A percentile compares a stretch with the other conserved stretches of the same genome.
Evolutionary conservation across 2,888 invertebrate genomes (phyloP).

Genomic region (Stenodera caucasica): DNA sequence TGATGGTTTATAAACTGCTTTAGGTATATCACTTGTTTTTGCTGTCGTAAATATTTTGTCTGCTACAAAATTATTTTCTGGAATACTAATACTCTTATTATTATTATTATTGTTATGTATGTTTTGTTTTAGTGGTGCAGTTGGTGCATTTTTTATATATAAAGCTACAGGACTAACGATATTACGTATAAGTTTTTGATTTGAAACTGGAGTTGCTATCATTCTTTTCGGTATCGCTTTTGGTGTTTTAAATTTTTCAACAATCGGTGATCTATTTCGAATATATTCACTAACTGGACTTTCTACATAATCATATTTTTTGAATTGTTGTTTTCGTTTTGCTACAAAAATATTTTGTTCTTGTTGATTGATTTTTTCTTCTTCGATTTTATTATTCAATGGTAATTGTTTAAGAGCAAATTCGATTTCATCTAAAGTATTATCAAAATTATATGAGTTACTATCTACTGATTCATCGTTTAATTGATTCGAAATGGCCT

Average conservation of each 20-base stretch:
- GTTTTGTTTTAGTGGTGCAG: slow-evolving; percentile 17
- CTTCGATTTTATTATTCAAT: background rate
- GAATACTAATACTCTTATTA: background rate
- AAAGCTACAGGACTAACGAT: slow-evolving; percentile 20
- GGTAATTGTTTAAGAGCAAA: slow-evolving; percentile 17
- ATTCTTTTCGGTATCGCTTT: slow-evolving; percentile 11
- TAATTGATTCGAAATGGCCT: background rate
- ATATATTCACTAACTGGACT: slow-evolving; percentile 26
- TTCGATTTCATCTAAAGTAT: slow-evolving; percentile 31
- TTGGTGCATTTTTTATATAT: slow-evolving; percentile 31
- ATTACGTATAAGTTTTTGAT: no score
- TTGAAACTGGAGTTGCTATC: slow-evolving; percentile 5
- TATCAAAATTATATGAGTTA: slow-evolving; percentile 21
- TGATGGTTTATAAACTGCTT: slow-evolving; percentile 15
- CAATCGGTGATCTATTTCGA: slow-evolving; percentile 9
- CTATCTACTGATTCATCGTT: background rate
- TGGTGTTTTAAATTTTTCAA: slow-evolving; percentile 19
- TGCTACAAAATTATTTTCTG: background rate
- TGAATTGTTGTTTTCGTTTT: background rate
- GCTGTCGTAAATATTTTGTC: background rate
- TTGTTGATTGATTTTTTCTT: background rate
- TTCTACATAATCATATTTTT: slow-evolving; percentile 16
- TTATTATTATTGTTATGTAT: slow-evolving; percentile 11
- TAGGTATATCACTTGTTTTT: slow-evolving; percentile 14
- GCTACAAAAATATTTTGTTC: background rate